Percentiles rank a stretch among this genome's conserved stretches.
phyloP scores from a whole-genome alignment of 2,888 invertebrate species.

The Caenorhabditis angaria region DNA sequence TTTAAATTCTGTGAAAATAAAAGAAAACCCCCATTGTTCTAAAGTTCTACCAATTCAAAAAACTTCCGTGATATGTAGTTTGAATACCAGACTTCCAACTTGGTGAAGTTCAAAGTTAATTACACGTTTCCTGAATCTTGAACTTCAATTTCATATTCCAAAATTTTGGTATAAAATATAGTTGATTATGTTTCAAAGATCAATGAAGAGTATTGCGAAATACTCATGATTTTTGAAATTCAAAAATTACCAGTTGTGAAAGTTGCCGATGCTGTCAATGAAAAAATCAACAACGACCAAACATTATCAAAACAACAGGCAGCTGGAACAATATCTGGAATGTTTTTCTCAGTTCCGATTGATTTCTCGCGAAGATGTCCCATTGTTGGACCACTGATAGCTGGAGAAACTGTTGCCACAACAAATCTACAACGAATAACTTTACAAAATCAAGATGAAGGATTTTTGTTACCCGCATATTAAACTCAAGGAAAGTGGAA shows the following conservation, averaged over 20 bases:
- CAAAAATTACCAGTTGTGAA: slow-evolving; percentile 33
- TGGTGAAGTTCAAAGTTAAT: no score
- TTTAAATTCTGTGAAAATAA: no score
- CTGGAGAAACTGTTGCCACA: slow-evolving; percentile 42
- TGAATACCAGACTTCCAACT: no score
- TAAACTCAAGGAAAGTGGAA: slow-evolving; percentile 23
- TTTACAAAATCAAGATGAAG: neutral
- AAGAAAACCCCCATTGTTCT: no score
- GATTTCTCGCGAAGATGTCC: slow-evolving; percentile 26
- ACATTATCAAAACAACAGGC: slow-evolving; percentile 44
- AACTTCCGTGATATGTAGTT: no score
- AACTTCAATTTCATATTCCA: neutral
- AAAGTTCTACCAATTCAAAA: no score
- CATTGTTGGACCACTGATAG: slow-evolving; percentile 43
- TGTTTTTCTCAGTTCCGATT: slow-evolving; percentile 42
- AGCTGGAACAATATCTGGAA: slow-evolving; percentile 42
- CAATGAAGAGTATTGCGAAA: neutral
- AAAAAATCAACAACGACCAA: slow-evolving; percentile 37
- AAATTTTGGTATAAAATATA: no score
- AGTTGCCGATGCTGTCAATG: slow-evolving; percentile 30
- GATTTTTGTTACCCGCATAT: slow-evolving; percentile 33
- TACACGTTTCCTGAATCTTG: no score
- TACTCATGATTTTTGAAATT: neutral
- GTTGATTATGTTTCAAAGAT: no score
- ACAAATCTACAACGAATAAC: slow-evolving; percentile 22